Evolutionary conservation across 2,888 invertebrate genomes (phyloP).

Genomic region (Drosophila fulvimacula): DNA sequence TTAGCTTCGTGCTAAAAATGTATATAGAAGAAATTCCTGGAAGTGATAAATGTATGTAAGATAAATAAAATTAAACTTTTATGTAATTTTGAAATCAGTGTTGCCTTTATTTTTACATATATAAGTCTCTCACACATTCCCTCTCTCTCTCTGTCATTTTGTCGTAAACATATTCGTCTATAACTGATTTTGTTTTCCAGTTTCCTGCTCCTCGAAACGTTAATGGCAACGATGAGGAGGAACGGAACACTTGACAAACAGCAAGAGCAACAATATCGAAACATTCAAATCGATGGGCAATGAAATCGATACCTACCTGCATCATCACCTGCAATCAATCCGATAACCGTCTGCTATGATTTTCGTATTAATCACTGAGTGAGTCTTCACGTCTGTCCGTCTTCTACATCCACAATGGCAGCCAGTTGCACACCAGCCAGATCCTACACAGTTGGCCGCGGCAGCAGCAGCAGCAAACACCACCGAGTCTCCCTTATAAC

Average conservation of each 20-base stretch:
- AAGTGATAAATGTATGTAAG: constrained; percentile 68
- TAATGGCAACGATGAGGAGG: constrained; percentile 78
- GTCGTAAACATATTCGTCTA: constrained; percentile 64
- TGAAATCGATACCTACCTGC: constrained; percentile 21
- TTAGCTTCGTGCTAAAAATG: constrained; percentile 33
- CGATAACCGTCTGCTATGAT: constrained; percentile 32
- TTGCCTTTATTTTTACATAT: constrained; percentile 68
- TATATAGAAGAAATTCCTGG: constrained; percentile 47
- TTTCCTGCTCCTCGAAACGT: constrained; percentile 80
- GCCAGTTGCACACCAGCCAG: constrained; percentile 58
- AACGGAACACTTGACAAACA: constrained; percentile 65
- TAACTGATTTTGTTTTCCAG: constrained; percentile 78
- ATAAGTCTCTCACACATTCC: constrained; percentile 10
- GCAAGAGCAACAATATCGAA: constrained; percentile 17
- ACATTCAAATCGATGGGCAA: constrained; percentile 17
- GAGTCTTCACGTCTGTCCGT: constrained; percentile 79
- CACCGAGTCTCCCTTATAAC: constrained; percentile 71
- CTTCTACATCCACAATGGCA: constrained; percentile 60
- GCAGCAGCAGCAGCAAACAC: constrained; percentile 74
- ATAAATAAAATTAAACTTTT: constrained; percentile 60
- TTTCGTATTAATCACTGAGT: constrained; percentile 61
- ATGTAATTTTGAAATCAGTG: constrained; percentile 64
- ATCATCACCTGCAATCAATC: constrained; percentile 21
- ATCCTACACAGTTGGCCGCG: constrained; percentile 67
- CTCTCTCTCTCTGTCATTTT: constrained; percentile 22